These are phyloP conservation scores for Poeciliopsis prolifica DNA, from an alignment of 2,113 vertebrate genomes.

Conservation along the genomic window DNA sequence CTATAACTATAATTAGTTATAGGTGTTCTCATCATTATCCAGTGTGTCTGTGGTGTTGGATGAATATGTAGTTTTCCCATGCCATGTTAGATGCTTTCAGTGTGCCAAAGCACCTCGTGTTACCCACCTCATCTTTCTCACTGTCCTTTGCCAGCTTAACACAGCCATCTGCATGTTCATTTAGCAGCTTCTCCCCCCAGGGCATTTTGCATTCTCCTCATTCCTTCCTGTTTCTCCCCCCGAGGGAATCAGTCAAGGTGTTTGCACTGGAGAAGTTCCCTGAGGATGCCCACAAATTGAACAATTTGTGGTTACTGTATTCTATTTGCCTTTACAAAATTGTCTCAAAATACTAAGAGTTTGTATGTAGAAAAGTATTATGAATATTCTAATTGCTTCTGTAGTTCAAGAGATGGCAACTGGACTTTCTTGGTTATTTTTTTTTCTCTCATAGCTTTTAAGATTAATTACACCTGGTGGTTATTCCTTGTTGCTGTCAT, in stretches of 20 bases:
- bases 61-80: conserved; percentile 40
- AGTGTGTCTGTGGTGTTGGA: conserved; percentile 28
- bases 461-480: not conserved
- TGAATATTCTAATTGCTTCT: conserved; percentile 1
- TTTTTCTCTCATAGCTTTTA: not conserved
- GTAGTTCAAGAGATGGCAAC: not conserved
- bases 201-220: conserved; percentile 60
- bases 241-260: conserved; percentile 54
- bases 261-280: conserved; percentile 51
- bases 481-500: not conserved
- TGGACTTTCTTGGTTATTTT: not conserved
- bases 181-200: conserved; percentile 60
- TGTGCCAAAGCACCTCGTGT: conserved; percentile 50
- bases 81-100: conserved; percentile 62
- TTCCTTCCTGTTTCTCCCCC: conserved; percentile 37
- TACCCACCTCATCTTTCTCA: conserved; percentile 2
- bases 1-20: not conserved
- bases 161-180: conserved; percentile 67
- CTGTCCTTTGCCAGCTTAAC: conserved; percentile 53
- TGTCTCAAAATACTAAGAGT: conserved; percentile 39
- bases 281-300: conserved; percentile 31
- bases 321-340: conserved; percentile 62
- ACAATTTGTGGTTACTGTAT: conserved; percentile 60
- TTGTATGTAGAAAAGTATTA: conserved; percentile 17
- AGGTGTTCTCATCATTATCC: conserved; percentile 8